phyloP scores from a whole-genome alignment of 1,140 invertebrate genomes.

The Nylanderia fulva region DNA sequence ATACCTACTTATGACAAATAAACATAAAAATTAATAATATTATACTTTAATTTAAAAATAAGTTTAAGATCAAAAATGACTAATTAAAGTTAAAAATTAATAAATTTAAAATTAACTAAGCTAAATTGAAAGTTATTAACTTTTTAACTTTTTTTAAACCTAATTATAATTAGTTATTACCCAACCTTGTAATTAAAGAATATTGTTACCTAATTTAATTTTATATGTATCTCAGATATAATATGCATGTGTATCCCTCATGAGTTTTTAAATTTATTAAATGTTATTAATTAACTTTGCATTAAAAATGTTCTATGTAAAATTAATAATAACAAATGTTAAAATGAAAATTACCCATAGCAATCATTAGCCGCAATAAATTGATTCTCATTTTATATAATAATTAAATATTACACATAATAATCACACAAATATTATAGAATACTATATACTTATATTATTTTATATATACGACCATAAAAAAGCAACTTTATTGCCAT shows the following conservation, averaged over 20 bases:
- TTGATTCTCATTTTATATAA: not conserved
- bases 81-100: too few relatives aligned
- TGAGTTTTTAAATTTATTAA: not conserved
- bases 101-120: too few relatives aligned
- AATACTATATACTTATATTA: not conserved
- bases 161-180: too few relatives aligned
- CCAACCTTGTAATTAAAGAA: too few relatives aligned
- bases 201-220: not conserved
- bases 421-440: not conserved
- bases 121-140: too few relatives aligned
- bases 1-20: too few relatives aligned
- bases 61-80: too few relatives aligned
- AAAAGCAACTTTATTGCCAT: not conserved
- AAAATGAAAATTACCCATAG: not conserved
- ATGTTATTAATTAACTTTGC: not conserved
- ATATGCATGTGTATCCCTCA: not conserved
- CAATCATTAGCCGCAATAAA: not conserved
- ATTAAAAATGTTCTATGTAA: not conserved
- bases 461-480: not conserved
- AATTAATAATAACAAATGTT: constrained; percentile 2
- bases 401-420: too few relatives aligned
- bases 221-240: not conserved
- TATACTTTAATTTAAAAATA: too few relatives aligned
- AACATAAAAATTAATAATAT: too few relatives aligned
- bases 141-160: too few relatives aligned